Conservation (phyloP, 37 sponge, comb jelly and placozoan species). For the Beroe forskalii region DNA sequence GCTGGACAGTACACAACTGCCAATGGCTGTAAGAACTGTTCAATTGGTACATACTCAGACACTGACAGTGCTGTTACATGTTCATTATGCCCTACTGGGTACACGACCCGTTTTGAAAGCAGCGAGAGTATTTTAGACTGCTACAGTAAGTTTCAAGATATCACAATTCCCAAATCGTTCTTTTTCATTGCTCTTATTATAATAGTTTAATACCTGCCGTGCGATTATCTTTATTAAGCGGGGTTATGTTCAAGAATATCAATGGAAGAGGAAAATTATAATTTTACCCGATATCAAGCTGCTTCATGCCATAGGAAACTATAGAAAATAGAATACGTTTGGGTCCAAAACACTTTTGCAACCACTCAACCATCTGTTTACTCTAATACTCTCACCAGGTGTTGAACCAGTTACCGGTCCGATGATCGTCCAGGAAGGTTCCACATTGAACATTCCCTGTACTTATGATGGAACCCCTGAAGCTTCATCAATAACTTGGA, state of each 20-base stretch:
- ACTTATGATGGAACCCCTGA: conserved; percentile 33
- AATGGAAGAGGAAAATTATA: too few relatives aligned
- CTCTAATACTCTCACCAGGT: too few relatives aligned
- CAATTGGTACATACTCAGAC: conserved; percentile 3
- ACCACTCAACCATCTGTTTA: too few relatives aligned
- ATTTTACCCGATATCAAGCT: too few relatives aligned
- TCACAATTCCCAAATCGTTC: too few relatives aligned
- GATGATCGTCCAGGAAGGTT: background rate
- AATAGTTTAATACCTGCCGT: too few relatives aligned
- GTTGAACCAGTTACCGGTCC: background rate
- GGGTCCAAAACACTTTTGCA: too few relatives aligned
- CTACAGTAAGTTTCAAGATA: background rate
- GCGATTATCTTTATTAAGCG: too few relatives aligned
- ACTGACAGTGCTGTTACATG: background rate
- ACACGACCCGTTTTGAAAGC: background rate
- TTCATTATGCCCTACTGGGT: background rate
- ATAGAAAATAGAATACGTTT: too few relatives aligned
- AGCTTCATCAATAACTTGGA: conserved; percentile 15
- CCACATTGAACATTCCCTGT: background rate
- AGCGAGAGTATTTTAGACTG: background rate
- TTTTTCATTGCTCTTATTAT: too few relatives aligned
- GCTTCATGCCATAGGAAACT: too few relatives aligned
- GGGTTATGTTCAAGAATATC: too few relatives aligned
- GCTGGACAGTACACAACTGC: background rate
- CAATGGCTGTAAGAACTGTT: background rate